Base-by-base conservation (phyloP, 2,888 invertebrate species). In the Adelphocoris suturalis region DNA sequence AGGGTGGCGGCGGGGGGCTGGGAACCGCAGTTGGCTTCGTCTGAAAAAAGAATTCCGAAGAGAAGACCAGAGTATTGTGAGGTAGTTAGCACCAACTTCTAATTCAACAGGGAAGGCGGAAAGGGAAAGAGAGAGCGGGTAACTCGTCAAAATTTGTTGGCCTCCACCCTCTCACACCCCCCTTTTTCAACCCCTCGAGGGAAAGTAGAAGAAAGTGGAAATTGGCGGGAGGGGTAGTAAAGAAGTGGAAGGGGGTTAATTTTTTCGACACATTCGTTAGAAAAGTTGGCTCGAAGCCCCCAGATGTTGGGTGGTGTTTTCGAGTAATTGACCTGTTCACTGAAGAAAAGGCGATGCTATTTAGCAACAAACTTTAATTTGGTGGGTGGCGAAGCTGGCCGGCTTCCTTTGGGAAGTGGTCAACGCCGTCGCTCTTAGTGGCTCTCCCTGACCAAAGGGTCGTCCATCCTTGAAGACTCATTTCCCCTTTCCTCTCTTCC, bases 221-320 rank as follows among this genome's bases (percentile, higher is more conserved):
- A 11, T 86, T 86, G n/a, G 68, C 88, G 85, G 23, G 57, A 27
- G 16, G 55, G 61, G 86, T 37, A 4, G 37, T 37, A 37, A 37
- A 37, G 37, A 86, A 27, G 61, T 13, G 23, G 48, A 13, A n/a
- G 76, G 52, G n/a, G 88, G 88, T 88, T 88, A 88, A 88, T 88
- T 88, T 88, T 88, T 88, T 88, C 88, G 88, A 88, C 78, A 88
- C 88, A 78, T 88, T 88, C 88, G 88, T 88, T 88, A 88, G 76
- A 78, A 68, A 88, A 88, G 88, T 88, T 88, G 88, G 78, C 88
- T 12, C 47, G 82, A 28, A 80, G 47, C 78, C 61, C 28, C 37
- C 85, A 85, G 61, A 85, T 61, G 85, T 85, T 85, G 61, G 85
- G n/a, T 14, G 85, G 57, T 57, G 57, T 85, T 85, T 57, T 85